These are phyloP conservation scores for Dicranocentrus wangi DNA, from an alignment of 2,888 invertebrate species.

Conservation along the genomic window DNA sequence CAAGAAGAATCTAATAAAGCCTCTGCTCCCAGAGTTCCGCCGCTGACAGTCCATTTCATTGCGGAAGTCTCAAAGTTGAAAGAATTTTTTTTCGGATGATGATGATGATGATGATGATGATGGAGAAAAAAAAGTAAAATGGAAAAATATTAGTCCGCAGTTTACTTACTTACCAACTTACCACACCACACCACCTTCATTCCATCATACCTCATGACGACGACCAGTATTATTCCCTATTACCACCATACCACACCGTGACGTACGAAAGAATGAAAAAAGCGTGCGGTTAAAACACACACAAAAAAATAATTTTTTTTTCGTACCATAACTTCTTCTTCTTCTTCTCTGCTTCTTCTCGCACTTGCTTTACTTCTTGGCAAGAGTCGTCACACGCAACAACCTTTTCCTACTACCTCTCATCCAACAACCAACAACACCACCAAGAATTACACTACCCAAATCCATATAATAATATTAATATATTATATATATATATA, in stretches of 20 bases:
- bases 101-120: constrained; percentile 39
- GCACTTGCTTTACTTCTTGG: constrained; percentile 49
- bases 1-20: constrained; percentile 14
- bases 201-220: not conserved
- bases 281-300: not conserved
- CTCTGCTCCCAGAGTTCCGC: not conserved
- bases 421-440: no score
- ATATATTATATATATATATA: no score
- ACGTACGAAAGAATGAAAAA: not conserved
- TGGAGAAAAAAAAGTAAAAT: constrained; percentile 14
- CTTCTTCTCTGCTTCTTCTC: not conserved
- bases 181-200: not conserved
- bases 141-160: not conserved
- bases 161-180: not conserved
- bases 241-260: not conserved
- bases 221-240: not conserved
- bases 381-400: constrained; percentile 53
- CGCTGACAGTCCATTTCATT: constrained; percentile 35
- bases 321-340: constrained; percentile 2
- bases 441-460: not conserved
- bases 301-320: constrained; percentile 5
- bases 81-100: no score
- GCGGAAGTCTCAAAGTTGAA: constrained; percentile 26
- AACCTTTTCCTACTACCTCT: constrained; percentile 7
- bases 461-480: no score